Evolutionary conservation across 2,113 vertebrate genomes (phyloP).

Genomic region (Hippocampus guttulatus): DNA sequence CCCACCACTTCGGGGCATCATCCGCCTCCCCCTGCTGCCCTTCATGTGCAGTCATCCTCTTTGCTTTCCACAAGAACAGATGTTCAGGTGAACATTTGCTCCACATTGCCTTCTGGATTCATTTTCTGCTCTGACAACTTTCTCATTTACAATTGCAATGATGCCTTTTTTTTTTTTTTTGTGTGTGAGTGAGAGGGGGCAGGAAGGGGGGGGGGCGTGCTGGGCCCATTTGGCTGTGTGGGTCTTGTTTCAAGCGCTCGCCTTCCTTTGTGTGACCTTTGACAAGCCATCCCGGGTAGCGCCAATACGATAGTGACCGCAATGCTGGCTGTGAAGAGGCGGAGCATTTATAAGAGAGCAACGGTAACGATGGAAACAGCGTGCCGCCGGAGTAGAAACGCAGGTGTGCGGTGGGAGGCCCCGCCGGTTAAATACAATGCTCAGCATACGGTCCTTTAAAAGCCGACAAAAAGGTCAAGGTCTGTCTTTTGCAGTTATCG

Average conservation of each 20-base stretch:
- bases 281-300: conserved; percentile 15
- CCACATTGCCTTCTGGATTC: conserved; percentile 10
- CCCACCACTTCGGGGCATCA: conserved; percentile 21
- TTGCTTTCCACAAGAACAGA: conserved; percentile 20
- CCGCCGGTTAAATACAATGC: conserved; percentile 26
- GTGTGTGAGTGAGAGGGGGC: too few relatives aligned
- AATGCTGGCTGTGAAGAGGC: conserved; percentile 34
- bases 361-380: not conserved
- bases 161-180: not conserved
- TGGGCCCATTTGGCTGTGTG: not conserved
- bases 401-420: not conserved
- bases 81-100: conserved; percentile 39
- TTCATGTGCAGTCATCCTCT: conserved; percentile 26
- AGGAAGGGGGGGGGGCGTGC: too few relatives aligned
- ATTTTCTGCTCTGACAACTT: conserved; percentile 28
- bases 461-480: not conserved
- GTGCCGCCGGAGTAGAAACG: not conserved
- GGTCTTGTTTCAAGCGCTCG: conserved; percentile 6
- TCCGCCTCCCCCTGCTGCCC: conserved; percentile 16
- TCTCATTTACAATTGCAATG: conserved; percentile 38
- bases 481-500: conserved; percentile 17
- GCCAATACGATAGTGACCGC: conserved; percentile 46
- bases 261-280: conserved; percentile 52
- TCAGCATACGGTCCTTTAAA: conserved; percentile 34
- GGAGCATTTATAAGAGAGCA: conserved; percentile 20